phyloP scores from a whole-genome alignment of 2,797 vertebrate genomes.

The Sciurus vulgaris region DNA sequence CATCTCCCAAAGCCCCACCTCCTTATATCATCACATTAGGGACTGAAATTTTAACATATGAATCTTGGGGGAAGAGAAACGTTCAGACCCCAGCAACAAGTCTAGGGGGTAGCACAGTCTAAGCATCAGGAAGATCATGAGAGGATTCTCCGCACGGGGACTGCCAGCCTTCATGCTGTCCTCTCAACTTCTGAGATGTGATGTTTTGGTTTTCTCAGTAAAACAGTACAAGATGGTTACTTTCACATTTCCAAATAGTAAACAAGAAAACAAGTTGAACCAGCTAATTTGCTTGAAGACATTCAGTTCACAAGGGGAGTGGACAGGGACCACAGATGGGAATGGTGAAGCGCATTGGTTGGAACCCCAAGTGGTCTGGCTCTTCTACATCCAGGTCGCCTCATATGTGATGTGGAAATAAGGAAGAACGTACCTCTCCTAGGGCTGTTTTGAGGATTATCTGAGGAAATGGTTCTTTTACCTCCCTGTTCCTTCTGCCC shows the following conservation, averaged over 20 bases:
- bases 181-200: background rate
- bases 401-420: background rate
- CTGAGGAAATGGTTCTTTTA: background rate
- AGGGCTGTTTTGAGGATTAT: background rate
- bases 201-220: background rate
- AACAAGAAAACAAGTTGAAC: background rate
- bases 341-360: rapidly evolving
- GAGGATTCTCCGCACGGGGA: rapidly evolving
- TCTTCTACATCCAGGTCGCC: too few species aligned
- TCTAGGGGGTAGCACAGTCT: background rate
- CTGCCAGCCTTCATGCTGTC: background rate
- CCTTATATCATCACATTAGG: background rate
- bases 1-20: background rate
- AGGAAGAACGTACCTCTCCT: background rate
- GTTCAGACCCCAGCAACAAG: background rate
- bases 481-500: background rate
- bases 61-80: background rate
- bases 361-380: too few species aligned
- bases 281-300: background rate
- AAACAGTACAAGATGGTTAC: background rate
- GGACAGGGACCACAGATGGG: background rate
- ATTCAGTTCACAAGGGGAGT: background rate
- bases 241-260: background rate
- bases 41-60: background rate
- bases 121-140: background rate